These are phyloP conservation scores for Protomyctophum bolini DNA, from an alignment of 2,113 vertebrate genomes.

Conservation along the genomic window DNA sequence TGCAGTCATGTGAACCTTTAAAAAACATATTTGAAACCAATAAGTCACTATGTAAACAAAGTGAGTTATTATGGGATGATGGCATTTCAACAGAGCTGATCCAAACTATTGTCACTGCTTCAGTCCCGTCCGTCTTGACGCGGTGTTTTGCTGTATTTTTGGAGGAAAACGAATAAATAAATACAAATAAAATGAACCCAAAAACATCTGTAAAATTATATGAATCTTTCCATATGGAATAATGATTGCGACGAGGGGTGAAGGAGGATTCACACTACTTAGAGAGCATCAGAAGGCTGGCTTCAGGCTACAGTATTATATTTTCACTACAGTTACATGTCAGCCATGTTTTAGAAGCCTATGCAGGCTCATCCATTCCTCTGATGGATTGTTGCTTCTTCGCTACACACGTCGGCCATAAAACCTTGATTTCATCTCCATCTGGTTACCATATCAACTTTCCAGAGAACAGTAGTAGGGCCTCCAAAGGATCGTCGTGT, in stretches of 20 bases:
- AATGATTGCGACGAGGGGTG: not conserved
- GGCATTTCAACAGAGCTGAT: no score
- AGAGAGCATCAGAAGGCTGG: not conserved
- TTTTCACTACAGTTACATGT: conserved; percentile 18
- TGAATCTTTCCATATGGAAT: not conserved
- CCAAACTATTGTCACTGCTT: no score
- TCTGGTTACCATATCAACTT: conserved; percentile 45
- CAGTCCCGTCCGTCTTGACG: no score
- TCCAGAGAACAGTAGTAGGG: conserved; percentile 5
- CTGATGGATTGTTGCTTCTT: conserved; percentile 34
- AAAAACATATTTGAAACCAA: no score
- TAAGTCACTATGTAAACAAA: no score
- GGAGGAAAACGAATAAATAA: not conserved
- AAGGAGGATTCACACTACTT: conserved; percentile 7
- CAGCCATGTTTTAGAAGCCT: conserved; percentile 22
- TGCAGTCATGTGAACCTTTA: no score
- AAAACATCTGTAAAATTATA: not conserved
- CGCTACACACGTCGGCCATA: conserved; percentile 41
- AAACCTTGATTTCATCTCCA: conserved; percentile 63
- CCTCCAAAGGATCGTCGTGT: conserved; percentile 1
- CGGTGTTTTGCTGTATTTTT: no score
- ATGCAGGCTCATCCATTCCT: conserved; percentile 14
- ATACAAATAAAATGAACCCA: not conserved
- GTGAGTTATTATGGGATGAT: no score
- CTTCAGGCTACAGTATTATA: no score